Conservation (phyloP, 1,140 invertebrate species). For the Dysdera silvatica region DNA sequence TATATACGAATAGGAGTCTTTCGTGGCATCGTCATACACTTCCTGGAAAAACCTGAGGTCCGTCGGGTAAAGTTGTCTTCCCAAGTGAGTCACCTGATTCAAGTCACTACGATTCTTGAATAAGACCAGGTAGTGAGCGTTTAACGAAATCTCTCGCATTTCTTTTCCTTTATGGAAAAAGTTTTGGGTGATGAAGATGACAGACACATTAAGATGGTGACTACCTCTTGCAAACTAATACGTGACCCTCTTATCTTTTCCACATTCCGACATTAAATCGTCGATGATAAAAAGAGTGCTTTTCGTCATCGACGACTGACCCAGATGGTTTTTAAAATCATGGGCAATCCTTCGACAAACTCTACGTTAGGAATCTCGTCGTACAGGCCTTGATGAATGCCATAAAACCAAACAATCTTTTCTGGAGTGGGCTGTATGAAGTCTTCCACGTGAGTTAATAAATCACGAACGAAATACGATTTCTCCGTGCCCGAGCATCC, state of each 20-base stretch:
- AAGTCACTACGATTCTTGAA: constrained; percentile 1
- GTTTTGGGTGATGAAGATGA: background rate
- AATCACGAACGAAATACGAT: too few species aligned
- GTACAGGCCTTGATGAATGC: background rate
- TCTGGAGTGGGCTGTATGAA: too few species aligned
- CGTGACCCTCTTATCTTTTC: background rate
- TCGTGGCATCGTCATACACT: too few species aligned
- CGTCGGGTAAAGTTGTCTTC: background rate
- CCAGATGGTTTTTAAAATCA: background rate
- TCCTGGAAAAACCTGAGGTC: background rate
- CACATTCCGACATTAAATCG: constrained; percentile 1
- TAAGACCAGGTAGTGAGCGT: constrained; percentile 2
- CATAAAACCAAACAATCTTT: constrained; percentile 1
- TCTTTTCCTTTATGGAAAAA: constrained; percentile 8
- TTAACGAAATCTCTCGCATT: background rate
- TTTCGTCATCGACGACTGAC: too few species aligned
- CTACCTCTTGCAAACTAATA: background rate
- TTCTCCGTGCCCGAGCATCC: too few species aligned
- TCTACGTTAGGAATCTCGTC: background rate
- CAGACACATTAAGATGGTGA: background rate
- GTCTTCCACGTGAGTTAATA: too few species aligned
- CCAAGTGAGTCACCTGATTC: background rate
- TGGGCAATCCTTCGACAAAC: background rate
- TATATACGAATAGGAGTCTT: too few species aligned
- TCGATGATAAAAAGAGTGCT: background rate